Conservation (phyloP, 2,113 vertebrate genomes). For the Lonchura striata region DNA sequence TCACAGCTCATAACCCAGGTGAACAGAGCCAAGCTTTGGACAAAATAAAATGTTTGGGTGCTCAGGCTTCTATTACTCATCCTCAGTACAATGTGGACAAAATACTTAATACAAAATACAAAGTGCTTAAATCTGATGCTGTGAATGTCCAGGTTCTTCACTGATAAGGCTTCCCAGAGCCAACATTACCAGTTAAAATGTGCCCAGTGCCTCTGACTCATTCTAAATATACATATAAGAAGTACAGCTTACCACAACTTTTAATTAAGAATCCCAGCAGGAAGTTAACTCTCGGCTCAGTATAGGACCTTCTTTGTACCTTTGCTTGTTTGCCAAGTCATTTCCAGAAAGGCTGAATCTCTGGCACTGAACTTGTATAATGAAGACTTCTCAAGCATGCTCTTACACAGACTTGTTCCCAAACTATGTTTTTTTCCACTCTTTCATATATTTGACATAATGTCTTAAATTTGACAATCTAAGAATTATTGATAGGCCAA, state of each 20-base stretch:
- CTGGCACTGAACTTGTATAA: not conserved
- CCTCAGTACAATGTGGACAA: not conserved
- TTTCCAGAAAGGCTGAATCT: conserved; percentile 8
- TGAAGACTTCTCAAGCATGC: not conserved
- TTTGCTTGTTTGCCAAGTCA: not conserved
- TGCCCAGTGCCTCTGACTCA: not conserved
- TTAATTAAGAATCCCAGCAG: not conserved
- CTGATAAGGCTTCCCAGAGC: not conserved
- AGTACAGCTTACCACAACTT: not conserved
- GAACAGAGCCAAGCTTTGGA: not conserved
- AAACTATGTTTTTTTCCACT: not conserved
- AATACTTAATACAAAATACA: not conserved
- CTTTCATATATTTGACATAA: not conserved
- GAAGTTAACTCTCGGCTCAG: not conserved
- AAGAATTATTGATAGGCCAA: not conserved
- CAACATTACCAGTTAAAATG: not conserved
- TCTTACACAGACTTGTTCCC: not conserved
- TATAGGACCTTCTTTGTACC: conserved; percentile 32
- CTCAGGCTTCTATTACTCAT: not conserved
- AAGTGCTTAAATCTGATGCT: not conserved
- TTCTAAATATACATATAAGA: not conserved
- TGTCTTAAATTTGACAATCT: not conserved
- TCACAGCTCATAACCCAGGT: not conserved
- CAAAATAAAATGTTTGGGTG: not conserved
- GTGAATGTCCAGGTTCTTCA: not conserved